Evolutionary conservation across 1,140 invertebrate species (phyloP).

Genomic region (Medauroidea extradentata): DNA sequence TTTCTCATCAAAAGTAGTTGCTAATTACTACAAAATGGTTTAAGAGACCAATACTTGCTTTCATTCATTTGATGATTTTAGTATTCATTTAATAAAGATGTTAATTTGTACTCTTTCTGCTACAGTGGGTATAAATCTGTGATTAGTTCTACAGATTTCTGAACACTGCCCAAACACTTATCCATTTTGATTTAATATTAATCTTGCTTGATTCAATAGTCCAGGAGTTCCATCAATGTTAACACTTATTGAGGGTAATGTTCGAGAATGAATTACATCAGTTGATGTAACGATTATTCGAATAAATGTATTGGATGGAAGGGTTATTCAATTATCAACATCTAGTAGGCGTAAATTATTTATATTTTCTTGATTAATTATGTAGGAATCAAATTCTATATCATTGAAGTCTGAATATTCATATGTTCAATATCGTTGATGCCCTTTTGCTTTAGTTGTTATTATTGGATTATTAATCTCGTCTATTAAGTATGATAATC

Average conservation of each 20-base stretch:
- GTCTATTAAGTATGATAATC: too few relatives aligned
- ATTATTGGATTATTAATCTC: too few relatives aligned
- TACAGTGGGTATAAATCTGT: slow-evolving; percentile 71
- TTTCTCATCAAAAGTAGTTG: slow-evolving; percentile 4
- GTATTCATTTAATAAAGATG: too few relatives aligned
- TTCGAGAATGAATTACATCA: slow-evolving; percentile 68
- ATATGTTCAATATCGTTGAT: slow-evolving; percentile 51
- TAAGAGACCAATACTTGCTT: too few relatives aligned
- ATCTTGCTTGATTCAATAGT: slow-evolving; percentile 58
- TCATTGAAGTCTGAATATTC: slow-evolving; percentile 40
- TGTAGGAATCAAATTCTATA: slow-evolving; percentile 67
- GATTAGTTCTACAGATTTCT: slow-evolving; percentile 73
- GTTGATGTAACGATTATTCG: slow-evolving; percentile 53
- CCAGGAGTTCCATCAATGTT: slow-evolving; percentile 63
- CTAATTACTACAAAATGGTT: too few relatives aligned
- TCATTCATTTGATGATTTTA: too few relatives aligned
- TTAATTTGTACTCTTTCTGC: slow-evolving; percentile 46
- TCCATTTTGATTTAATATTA: slow-evolving; percentile 52
- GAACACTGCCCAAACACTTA: slow-evolving; percentile 68
- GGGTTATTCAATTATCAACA: slow-evolving; percentile 55
- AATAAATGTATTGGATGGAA: slow-evolving; percentile 53
- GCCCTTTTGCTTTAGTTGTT: too few relatives aligned
- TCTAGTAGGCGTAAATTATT: slow-evolving; percentile 55
- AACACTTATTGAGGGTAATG: slow-evolving; percentile 54
- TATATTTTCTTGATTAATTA: slow-evolving; percentile 31